phyloP scores from a whole-genome alignment of 2,888 invertebrate genomes.

The Andrena minutula region DNA sequence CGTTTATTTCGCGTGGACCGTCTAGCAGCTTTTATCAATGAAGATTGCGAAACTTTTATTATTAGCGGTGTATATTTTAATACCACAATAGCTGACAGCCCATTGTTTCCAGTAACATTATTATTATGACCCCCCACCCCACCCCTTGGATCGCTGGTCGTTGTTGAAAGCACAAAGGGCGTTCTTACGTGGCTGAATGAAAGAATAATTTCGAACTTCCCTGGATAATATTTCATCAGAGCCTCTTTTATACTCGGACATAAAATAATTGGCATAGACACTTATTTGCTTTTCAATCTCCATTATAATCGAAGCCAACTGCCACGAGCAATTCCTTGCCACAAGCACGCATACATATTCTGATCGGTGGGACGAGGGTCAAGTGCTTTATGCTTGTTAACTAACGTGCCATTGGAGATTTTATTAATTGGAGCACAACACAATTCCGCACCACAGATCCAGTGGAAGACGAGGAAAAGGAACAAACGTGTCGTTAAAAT shows the following conservation, averaged over 20 bases:
- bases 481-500: too few relatives aligned
- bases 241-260: neutral
- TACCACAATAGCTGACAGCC: slow-evolving; percentile 58
- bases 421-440: slow-evolving; percentile 9
- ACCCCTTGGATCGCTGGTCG: neutral
- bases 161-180: slow-evolving; percentile 39
- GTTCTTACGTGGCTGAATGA: neutral
- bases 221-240: neutral
- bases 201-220: slow-evolving; percentile 19
- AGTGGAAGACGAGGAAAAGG: neutral
- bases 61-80: slow-evolving; percentile 66
- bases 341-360: neutral
- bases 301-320: slow-evolving; percentile 40
- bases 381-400: slow-evolving; percentile 34
- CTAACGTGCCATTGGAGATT: slow-evolving; percentile 27
- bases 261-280: slow-evolving; percentile 56
- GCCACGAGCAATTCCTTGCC: slow-evolving; percentile 25
- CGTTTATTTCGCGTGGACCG: slow-evolving; percentile 28
- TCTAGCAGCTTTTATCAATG: slow-evolving; percentile 66
- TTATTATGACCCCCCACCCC: slow-evolving; percentile 13
- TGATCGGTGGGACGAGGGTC: slow-evolving; percentile 14
- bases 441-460: neutral
- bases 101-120: slow-evolving; percentile 45
- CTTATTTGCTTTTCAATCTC: slow-evolving; percentile 74
- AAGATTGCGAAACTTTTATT: slow-evolving; percentile 75